phyloP scores from a whole-genome alignment of 2,888 invertebrate species.

The Apotomis capreana region DNA sequence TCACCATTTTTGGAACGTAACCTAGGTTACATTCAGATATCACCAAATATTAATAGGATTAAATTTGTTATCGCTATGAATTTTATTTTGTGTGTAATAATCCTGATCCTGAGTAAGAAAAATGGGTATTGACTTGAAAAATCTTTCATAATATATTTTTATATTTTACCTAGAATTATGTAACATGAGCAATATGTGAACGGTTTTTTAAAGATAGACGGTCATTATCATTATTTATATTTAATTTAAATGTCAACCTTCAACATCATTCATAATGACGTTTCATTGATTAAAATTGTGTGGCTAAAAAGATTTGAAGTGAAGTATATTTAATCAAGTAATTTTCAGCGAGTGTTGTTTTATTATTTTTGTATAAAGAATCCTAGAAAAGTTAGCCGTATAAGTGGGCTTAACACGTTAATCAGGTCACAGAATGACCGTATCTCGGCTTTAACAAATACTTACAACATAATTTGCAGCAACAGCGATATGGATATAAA shows the following conservation, averaged over 20 bases:
- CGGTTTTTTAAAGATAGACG: too few relatives aligned
- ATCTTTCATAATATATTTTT: too few relatives aligned
- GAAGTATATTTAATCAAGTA: not conserved
- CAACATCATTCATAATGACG: not conserved
- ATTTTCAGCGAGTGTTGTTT: not conserved
- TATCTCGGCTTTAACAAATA: not conserved
- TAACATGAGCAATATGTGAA: too few relatives aligned
- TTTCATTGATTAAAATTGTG: not conserved
- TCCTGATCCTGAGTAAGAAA: too few relatives aligned
- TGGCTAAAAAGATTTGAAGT: not conserved
- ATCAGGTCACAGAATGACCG: not conserved
- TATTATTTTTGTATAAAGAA: not conserved
- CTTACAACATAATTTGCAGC: conserved; percentile 5
- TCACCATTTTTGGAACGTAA: too few relatives aligned
- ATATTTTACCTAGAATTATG: too few relatives aligned
- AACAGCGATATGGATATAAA: conserved; percentile 56
- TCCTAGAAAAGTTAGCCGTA: not conserved
- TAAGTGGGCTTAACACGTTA: not conserved
- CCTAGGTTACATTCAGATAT: too few relatives aligned
- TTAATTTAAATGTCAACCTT: not conserved
- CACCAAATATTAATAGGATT: too few relatives aligned
- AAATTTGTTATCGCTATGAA: too few relatives aligned
- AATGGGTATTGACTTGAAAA: too few relatives aligned
- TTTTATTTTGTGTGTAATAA: too few relatives aligned
- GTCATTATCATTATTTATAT: too few relatives aligned